phyloP scores from a whole-genome alignment of 2,888 invertebrate genomes.

The Crossocerus cetratus region DNA sequence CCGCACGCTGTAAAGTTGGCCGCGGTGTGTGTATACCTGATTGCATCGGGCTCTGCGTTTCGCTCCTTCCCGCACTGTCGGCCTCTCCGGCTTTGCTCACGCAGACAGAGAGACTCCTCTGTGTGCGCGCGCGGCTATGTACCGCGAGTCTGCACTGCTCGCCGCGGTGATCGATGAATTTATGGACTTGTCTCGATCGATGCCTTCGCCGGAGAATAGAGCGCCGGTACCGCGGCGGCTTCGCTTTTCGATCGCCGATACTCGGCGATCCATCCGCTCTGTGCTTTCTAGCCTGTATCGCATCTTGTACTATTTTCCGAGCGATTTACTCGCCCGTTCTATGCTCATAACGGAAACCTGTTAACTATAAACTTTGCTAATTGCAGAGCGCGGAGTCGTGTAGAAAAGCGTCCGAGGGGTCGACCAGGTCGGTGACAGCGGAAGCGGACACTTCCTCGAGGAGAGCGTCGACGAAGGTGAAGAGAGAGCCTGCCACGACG shows the following conservation, averaged over 20 bases:
- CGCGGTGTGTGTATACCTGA: slow-evolving; percentile 73
- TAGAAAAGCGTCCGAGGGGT: slow-evolving; percentile 71
- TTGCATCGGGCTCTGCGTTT: slow-evolving; percentile 63
- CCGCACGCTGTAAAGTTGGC: slow-evolving; percentile 74
- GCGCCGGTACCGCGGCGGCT: background rate
- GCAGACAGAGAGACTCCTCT: no score
- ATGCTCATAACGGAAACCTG: background rate
- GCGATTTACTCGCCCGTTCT: background rate
- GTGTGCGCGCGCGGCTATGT: background rate
- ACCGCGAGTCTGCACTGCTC: slow-evolving; percentile 13
- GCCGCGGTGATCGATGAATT: slow-evolving; percentile 43
- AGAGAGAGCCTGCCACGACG: slow-evolving; percentile 76
- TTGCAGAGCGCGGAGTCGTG: slow-evolving; percentile 68
- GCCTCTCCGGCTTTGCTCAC: no score
- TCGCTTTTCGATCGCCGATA: background rate
- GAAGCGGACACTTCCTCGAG: slow-evolving; percentile 75
- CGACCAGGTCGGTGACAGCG: slow-evolving; percentile 72
- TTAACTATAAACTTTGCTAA: background rate
- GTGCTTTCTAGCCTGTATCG: background rate
- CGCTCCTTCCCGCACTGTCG: slow-evolving; percentile 30
- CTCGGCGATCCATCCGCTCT: background rate
- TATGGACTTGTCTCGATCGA: slow-evolving; percentile 40
- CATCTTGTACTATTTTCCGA: slow-evolving; percentile 1
- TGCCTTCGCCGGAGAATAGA: slow-evolving; percentile 11
- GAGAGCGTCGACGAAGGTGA: slow-evolving; percentile 74